A percentile compares a stretch with the other conserved stretches of the same genome.
phyloP scores from a whole-genome alignment of 2,797 vertebrate genomes.

The Xyrichtys novacula region DNA sequence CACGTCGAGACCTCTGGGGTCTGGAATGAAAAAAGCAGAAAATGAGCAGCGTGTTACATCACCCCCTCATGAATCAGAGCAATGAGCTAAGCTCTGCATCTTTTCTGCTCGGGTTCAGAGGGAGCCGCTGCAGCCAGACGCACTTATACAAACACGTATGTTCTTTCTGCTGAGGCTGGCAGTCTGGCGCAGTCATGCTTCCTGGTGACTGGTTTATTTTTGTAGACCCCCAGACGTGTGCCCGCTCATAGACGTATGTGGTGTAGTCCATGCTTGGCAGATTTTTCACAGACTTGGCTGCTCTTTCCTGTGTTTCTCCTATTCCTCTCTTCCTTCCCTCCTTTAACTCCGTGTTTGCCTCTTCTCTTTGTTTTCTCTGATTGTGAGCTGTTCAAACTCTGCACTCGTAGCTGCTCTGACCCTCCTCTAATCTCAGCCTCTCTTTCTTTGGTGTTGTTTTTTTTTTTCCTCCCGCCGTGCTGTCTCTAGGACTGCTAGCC shows the following conservation, averaged over 20 bases:
- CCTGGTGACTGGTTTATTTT: slow-evolving; percentile 45
- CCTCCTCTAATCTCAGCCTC: slow-evolving; percentile 67
- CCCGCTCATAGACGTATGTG: background rate
- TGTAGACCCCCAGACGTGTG: slow-evolving; percentile 29
- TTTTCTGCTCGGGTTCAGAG: background rate
- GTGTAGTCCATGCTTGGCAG: slow-evolving; percentile 19
- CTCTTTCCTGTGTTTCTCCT: background rate
- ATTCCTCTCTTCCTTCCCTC: background rate
- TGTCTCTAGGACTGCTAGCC: slow-evolving; percentile 97
- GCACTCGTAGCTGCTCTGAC: slow-evolving; percentile 21
- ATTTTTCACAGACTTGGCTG: slow-evolving; percentile 25
- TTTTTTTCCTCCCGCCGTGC: slow-evolving; percentile 83
- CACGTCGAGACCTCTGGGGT: background rate
- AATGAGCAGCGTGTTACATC: background rate
- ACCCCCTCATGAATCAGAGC: background rate
- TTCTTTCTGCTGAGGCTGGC: slow-evolving; percentile 53
- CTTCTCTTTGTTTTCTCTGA: background rate
- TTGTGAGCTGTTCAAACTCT: slow-evolving; percentile 36
- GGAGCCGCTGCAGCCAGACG: slow-evolving; percentile 5
- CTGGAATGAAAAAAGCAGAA: background rate
- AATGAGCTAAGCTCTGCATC: background rate
- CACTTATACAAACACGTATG: background rate
- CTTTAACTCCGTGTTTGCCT: background rate
- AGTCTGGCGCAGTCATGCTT: slow-evolving; percentile 49
- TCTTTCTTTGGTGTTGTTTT: slow-evolving; percentile 70